Evolutionary conservation across 2,797 vertebrate species (phyloP), one percentile per base, ranked within the genome.

Genomic region (Pantherophis alleghaniensis): DNA sequence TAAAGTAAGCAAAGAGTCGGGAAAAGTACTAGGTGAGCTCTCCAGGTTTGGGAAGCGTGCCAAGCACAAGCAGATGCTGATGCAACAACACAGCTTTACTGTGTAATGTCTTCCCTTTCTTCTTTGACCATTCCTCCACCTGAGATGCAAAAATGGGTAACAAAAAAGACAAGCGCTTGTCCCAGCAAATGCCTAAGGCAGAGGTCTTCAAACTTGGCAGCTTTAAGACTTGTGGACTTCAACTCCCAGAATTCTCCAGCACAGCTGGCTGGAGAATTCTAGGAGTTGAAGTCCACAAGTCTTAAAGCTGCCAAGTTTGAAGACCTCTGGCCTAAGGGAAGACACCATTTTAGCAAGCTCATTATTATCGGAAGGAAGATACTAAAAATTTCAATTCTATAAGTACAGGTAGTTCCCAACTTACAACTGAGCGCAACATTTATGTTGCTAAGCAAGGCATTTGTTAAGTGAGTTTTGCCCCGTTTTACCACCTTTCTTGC

Each of bases 81-180:
- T 90, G 96, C 91, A 92, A 94, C 87, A 94, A 74, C 59, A 10
- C 4, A 63, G 32, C 32, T 13, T 14, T 59, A 28, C 92, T 86
- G 14, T 14, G 93, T 18, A 92, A 92, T 0, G 3, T 53, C 66
- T n/a, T 0, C 18, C 91, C 5, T 20, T 88, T 91, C 89, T 24
- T 74, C 89, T 69, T 1, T 66, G 79, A 0, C 1, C 69, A 90
- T 24, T 60, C 59, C 51, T 14, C 51, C 14, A 53, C 56, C 63
- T 47, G 87, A 69, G n/a, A 53, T 1, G 7, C 22, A 16, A 11
- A 26, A 13, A 24, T 24, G 37, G 87, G 1, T 42, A 22, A 11
- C 47, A 0, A 22, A 91, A 28, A 26, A 32, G 24, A 63, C 4
- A 69, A 24, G 7, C 7, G 6, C n/a, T n/a, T 20, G 2, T 16